A percentile compares a stretch with the other conserved stretches of the same genome.
Conservation (phyloP, 2,888 invertebrate genomes). For the Odontomyia ornata region DNA sequence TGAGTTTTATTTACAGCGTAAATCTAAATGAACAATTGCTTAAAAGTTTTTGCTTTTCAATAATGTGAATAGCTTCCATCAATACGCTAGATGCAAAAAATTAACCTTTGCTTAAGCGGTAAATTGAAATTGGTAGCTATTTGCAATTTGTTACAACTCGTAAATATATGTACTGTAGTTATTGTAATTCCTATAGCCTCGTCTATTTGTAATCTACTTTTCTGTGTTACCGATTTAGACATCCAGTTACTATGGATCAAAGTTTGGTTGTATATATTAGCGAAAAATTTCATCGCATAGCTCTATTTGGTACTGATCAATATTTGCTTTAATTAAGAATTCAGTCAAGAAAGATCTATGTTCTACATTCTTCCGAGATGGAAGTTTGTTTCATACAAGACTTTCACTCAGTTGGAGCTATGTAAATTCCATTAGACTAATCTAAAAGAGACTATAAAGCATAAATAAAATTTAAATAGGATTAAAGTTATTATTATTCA, state of each 20-base stretch:
- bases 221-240: neutral
- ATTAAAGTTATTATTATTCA: slow-evolving; percentile 1
- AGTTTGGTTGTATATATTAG: neutral
- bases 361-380: neutral
- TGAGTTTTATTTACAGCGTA: neutral
- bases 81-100: neutral
- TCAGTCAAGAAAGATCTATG: neutral
- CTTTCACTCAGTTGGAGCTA: neutral
- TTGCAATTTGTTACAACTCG: neutral
- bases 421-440: neutral
- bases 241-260: neutral
- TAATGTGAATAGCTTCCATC: neutral
- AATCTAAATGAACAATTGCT: neutral
- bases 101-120: neutral
- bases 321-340: neutral
- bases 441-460: neutral
- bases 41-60: neutral
- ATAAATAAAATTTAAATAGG: slow-evolving; percentile 8
- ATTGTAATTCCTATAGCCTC: slow-evolving; percentile 34
- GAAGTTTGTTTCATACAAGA: neutral
- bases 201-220: slow-evolving; percentile 3
- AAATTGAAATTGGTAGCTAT: slow-evolving; percentile 14
- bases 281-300: neutral
- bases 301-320: neutral
- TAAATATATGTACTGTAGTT: neutral